phyloP scores from a whole-genome alignment of 1,140 invertebrate genomes.

The Drosophila ananassae region DNA sequence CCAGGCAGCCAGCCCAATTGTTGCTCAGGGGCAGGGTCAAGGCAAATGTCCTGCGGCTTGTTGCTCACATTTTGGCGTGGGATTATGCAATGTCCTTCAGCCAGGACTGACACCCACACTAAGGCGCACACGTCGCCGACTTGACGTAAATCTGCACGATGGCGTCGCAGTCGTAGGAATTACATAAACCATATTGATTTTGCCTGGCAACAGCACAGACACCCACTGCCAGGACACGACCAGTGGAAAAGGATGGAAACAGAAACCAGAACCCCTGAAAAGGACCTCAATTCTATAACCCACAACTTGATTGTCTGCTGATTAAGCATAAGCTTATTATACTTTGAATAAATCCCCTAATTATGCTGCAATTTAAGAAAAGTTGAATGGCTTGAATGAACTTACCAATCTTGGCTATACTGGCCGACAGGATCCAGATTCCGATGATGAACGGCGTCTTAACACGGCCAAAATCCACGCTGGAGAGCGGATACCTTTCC shows the following conservation, averaged over 20 bases:
- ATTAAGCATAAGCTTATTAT: neutral
- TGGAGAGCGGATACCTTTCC: slow-evolving; percentile 89
- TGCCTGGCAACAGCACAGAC: slow-evolving; percentile 40
- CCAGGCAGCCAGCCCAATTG: slow-evolving; percentile 23
- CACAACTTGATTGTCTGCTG: slow-evolving; percentile 1
- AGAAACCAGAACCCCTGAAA: neutral
- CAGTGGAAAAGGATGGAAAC: no score
- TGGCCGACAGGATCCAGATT: slow-evolving; percentile 97
- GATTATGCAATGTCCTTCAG: slow-evolving; percentile 74
- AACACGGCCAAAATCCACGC: slow-evolving; percentile 93
- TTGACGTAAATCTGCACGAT: slow-evolving; percentile 74
- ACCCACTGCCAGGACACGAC: slow-evolving; percentile 12
- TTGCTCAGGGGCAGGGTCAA: slow-evolving; percentile 56
- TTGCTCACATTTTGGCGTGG: slow-evolving; percentile 54
- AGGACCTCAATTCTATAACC: neutral
- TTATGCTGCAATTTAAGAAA: neutral
- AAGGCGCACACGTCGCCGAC: slow-evolving; percentile 27
- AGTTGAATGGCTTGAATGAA: slow-evolving; percentile 35
- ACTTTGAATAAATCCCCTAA: neutral
- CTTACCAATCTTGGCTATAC: slow-evolving; percentile 97
- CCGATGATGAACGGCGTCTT: slow-evolving; percentile 97
- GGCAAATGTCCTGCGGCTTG: slow-evolving; percentile 51
- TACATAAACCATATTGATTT: slow-evolving; percentile 80
- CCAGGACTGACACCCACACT: slow-evolving; percentile 28
- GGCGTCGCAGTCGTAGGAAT: slow-evolving; percentile 49